Conservation (phyloP, 1,140 invertebrate genomes). For the Catajapyx aquilonaris region DNA sequence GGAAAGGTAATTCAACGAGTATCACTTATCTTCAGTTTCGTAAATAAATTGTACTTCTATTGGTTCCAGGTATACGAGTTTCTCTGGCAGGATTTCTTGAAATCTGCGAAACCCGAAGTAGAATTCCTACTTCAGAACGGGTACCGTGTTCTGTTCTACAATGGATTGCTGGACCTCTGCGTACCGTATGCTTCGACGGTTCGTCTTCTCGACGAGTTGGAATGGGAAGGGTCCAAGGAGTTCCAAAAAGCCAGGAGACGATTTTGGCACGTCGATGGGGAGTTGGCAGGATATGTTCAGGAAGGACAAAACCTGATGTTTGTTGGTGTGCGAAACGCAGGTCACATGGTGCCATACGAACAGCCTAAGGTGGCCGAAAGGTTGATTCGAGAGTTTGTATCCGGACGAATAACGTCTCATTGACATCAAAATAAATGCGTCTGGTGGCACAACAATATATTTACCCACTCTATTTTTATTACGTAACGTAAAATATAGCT, state of each 20-base stretch:
- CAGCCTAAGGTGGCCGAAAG: too few species aligned
- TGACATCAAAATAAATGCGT: too few species aligned
- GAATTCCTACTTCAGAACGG: neutral
- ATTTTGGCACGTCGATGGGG: conserved; percentile 14
- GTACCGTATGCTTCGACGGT: neutral
- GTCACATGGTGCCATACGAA: conserved; percentile 30
- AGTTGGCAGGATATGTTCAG: conserved; percentile 28
- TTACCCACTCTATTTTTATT: too few species aligned
- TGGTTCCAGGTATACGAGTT: neutral
- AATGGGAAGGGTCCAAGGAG: neutral
- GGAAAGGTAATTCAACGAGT: too few species aligned
- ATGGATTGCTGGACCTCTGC: neutral
- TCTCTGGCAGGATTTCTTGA: neutral
- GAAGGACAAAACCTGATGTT: conserved; percentile 24
- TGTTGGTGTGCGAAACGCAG: conserved; percentile 24
- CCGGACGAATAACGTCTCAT: too few species aligned
- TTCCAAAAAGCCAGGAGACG: neutral
- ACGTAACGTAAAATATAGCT: too few species aligned
- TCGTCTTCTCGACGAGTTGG: neutral
- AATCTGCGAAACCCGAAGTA: neutral
- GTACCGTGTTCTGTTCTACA: neutral
- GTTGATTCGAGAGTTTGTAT: too few species aligned
- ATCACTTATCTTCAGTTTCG: too few species aligned
- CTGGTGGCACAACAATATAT: too few species aligned
- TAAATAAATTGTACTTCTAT: too few species aligned